phyloP scores from a whole-genome alignment of 1,140 invertebrate species.

The Trinorchestia longiramus region DNA sequence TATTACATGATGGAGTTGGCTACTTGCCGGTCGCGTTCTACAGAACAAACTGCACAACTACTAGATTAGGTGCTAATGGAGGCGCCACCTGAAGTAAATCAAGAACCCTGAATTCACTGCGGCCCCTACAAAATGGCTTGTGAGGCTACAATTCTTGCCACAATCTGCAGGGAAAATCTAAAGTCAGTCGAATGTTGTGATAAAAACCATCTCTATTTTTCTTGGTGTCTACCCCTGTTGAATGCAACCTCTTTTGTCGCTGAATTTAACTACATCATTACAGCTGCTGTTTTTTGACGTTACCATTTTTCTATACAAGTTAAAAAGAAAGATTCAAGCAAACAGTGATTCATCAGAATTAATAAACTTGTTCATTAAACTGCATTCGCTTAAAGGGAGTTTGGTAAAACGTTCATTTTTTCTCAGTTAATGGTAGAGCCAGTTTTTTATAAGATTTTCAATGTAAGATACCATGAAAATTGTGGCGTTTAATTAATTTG shows the following conservation, averaged over 20 bases:
- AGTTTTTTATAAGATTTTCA: background rate
- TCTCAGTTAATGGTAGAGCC: background rate
- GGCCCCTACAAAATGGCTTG: background rate
- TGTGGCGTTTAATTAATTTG: background rate
- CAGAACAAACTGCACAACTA: background rate
- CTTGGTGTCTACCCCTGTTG: too few relatives aligned
- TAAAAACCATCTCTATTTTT: background rate
- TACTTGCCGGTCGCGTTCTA: background rate
- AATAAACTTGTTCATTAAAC: background rate
- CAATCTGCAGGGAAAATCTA: background rate
- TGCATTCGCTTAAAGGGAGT: too few relatives aligned
- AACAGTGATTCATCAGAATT: background rate
- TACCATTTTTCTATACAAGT: background rate
- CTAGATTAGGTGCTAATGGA: background rate
- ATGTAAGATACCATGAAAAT: background rate
- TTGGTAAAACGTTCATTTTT: too few relatives aligned
- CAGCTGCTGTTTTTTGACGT: background rate
- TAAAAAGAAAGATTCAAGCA: background rate
- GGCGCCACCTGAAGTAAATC: background rate
- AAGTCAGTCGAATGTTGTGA: background rate
- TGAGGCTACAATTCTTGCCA: background rate
- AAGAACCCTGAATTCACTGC: background rate
- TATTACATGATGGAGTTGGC: background rate
- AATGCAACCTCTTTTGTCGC: background rate
- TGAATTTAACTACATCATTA: background rate